Conservation (phyloP, 1,140 invertebrate species). For the Bombus pyrosoma region DNA sequence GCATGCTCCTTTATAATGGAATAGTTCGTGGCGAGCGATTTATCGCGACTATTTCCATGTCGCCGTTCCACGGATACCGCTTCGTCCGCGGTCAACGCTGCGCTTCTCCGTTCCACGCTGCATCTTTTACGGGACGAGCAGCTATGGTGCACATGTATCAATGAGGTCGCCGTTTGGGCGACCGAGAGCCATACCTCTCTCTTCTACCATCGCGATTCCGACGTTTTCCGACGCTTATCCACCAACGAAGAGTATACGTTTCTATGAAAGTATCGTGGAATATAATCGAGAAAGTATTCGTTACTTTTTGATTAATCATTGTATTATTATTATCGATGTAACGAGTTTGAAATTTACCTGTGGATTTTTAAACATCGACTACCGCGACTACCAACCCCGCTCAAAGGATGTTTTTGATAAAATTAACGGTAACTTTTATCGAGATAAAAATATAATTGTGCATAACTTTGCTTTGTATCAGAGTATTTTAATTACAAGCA, state of each 20-base stretch:
- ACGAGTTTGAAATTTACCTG: too few species aligned
- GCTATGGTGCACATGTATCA: slow-evolving; percentile 49
- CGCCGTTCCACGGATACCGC: slow-evolving; percentile 65
- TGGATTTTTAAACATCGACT: too few species aligned
- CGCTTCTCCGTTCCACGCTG: slow-evolving; percentile 47
- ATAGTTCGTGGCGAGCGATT: slow-evolving; percentile 75
- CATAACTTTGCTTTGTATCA: too few species aligned
- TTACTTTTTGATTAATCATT: too few species aligned
- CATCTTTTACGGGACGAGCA: slow-evolving; percentile 39
- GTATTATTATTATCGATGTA: too few species aligned
- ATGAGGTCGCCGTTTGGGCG: slow-evolving; percentile 48
- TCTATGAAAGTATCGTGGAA: not conserved
- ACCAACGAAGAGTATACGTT: too few species aligned
- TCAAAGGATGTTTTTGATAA: too few species aligned
- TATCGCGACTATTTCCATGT: slow-evolving; percentile 77
- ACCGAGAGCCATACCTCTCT: slow-evolving; percentile 14
- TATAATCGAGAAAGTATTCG: not conserved
- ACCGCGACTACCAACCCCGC: too few species aligned
- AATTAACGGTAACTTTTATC: too few species aligned
- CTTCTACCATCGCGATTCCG: not conserved
- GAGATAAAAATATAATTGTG: too few species aligned
- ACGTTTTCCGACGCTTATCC: not conserved
- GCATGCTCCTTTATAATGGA: slow-evolving; percentile 74
- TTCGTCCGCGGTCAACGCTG: slow-evolving; percentile 54
- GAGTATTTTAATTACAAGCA: too few species aligned